Base-by-base conservation (phyloP, 1,140 invertebrate genomes). In the Zaprionus taronus region DNA sequence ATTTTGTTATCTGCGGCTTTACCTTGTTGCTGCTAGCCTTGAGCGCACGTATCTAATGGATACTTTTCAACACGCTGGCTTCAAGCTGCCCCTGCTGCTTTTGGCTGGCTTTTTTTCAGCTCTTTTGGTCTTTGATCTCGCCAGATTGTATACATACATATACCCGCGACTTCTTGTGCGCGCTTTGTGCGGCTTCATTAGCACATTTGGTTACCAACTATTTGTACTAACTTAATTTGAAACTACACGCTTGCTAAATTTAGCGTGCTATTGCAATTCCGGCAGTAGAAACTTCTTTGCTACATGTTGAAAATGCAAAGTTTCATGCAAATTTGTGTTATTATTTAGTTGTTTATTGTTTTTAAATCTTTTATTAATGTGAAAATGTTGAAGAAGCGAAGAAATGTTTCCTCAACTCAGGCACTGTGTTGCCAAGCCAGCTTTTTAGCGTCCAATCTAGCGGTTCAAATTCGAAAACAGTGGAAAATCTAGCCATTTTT, bases 11-110 rank as follows among this genome's bases (percentile, higher is more conserved):
- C 66, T 69, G 77, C 61, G 71, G 70, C 69, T 72, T 72, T 62
- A 41, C 51, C 57, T 61, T 84, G 41, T 65, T 83, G 76, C 77
- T 83, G 76, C 77, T 82, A 74, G 80, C 82, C 82, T 71, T 76
- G 78, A 83, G 83, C 83, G 41, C 72, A 74, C 78, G 84, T 87
- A 87, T 89, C 84, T 89, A 89, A 87, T 87, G 81, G 72, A 89
- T 89, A 87, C 81, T 79, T 89, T 79, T 89, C 81, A 87, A 89
- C 80, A 75, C 83, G 71, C 72, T 65, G 56, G 62, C 68, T 85
- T 83, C 69, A 60, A 61, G 53, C 80, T 79, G 77, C 57, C 77
- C 51, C 77, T 75, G 64, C 63, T 67, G 62, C 64, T 72, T 65
- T 62, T 60, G 24, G 71, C 60, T 63, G 14, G 61, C 31, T 31